Percentiles rank a stretch among this genome's conserved stretches.
These are phyloP conservation scores for Prochilodus magdalenae DNA, from an alignment of 2,113 vertebrate genomes.

Conservation along the genomic window DNA sequence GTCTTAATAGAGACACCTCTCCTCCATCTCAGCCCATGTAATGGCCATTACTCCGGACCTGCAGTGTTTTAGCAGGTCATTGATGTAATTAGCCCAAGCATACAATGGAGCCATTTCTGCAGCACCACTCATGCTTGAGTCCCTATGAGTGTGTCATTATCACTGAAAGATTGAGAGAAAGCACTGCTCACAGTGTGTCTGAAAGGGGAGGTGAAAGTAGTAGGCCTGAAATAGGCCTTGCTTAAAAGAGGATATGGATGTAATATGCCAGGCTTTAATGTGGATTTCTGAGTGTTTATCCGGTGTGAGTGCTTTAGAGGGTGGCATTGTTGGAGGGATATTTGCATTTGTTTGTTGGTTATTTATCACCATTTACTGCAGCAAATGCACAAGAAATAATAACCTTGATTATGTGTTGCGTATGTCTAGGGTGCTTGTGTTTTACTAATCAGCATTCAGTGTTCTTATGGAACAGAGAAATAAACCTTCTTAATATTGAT, in stretches of 20 bases:
- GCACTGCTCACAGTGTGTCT: constrained; percentile 8
- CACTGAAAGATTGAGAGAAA: constrained; percentile 23
- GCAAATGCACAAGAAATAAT: not conserved
- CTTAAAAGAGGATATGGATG: constrained; percentile 9
- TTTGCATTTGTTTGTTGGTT: not conserved
- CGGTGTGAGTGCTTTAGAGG: not conserved
- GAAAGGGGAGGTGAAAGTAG: constrained; percentile 20
- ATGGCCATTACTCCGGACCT: constrained; percentile 36
- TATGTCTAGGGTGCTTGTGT: too few relatives aligned
- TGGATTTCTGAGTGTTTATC: not conserved
- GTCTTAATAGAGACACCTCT: constrained; percentile 46
- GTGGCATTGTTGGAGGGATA: not conserved
- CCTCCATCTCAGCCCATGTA: constrained; percentile 23
- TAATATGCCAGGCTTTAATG: not conserved
- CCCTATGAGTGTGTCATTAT: constrained; percentile 46
- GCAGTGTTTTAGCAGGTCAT: constrained; percentile 36
- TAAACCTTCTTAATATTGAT: too few relatives aligned
- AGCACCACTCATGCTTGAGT: constrained; percentile 29
- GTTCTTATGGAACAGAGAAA: too few relatives aligned
- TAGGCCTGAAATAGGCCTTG: constrained; percentile 12
- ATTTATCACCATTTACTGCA: not conserved
- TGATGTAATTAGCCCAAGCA: constrained; percentile 42
- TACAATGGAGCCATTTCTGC: constrained; percentile 44
- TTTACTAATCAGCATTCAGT: too few relatives aligned
- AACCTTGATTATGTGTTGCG: not conserved